Base-by-base conservation (phyloP, 2,113 vertebrate species). In the Oncorhynchus clarkii region DNA sequence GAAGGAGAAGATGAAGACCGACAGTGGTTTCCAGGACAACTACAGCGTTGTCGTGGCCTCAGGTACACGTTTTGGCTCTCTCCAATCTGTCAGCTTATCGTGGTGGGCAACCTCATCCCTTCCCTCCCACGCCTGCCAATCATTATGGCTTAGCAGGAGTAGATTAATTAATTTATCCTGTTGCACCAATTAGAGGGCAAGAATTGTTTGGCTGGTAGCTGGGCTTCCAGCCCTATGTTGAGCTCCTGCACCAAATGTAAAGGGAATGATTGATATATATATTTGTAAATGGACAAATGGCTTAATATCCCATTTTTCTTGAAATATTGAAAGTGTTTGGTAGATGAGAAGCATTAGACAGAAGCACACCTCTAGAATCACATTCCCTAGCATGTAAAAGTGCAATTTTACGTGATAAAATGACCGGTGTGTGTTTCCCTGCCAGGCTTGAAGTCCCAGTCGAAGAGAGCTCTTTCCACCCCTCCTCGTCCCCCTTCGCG, bases 1-100 rank as follows among this genome's bases (percentile, higher is more conserved):
- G 85, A 99, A 99, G 87, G 98, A 99, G 90, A 99, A 99, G 90
- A 96, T 98, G 91, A 99, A 99, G 88, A 94, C 96, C 12, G 98
- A 99, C 91, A 98, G 94, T 72, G 97, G 98, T 78, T 98, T 99
- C 92, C 97, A 99, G 90, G 98, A 99, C 85, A 99, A 98, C 91
- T 99, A 99, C 72, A 99, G 97, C 2, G 98, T 99, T 73, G 98
- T 99, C 75, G 97, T 99, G 87, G 97, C 98, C 83, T 99, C 98
- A 92, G 98, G 98, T 99, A 93, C 65, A 57, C 26, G 18, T 12
- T 27, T 31, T 11, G 3, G 31, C 34, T 11, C 34, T 22, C 14
- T 39, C 13, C 59, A 2, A n/a, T 60, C 59, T 60, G 39, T 9
- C 39, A 39, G 39, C 39, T 9, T 39, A 39, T 39, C 39, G 8